Evolutionary conservation across 2,797 vertebrate species (phyloP).

Genomic region (Anguilla obscura): DNA sequence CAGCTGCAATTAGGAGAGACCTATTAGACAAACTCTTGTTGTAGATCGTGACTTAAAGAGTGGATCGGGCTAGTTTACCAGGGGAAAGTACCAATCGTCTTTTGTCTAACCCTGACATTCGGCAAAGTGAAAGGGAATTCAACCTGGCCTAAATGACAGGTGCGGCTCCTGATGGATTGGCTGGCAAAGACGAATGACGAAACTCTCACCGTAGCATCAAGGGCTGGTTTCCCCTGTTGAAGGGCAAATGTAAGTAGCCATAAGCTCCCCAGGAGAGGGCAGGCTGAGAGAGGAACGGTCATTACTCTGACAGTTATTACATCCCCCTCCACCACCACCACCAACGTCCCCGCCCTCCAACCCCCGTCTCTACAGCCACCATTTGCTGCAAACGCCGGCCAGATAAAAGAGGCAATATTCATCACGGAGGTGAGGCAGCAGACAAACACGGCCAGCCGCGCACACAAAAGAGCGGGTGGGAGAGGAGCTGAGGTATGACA

Average conservation of each 20-base stretch:
- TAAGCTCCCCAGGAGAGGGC: slow-evolving; percentile 42
- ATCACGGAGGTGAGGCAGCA: slow-evolving; percentile 24
- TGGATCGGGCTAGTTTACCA: background rate
- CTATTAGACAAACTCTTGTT: background rate
- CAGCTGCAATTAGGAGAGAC: background rate
- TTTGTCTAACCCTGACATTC: background rate
- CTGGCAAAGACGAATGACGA: slow-evolving; percentile 34
- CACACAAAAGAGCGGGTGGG: background rate
- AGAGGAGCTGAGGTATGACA: slow-evolving; percentile 1
- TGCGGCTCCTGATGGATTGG: background rate
- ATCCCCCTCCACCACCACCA: background rate
- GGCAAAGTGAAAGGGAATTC: background rate
- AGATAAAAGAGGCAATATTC: background rate
- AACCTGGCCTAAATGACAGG: background rate
- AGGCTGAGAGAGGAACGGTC: slow-evolving; percentile 54
- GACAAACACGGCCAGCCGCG: slow-evolving; percentile 3
- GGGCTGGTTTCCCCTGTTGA: slow-evolving; percentile 43
- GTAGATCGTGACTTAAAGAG: background rate
- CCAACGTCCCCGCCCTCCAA: background rate
- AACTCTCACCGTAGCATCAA: slow-evolving; percentile 29
- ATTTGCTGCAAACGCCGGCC: slow-evolving; percentile 15
- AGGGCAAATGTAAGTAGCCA: slow-evolving; percentile 45
- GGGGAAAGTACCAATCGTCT: background rate
- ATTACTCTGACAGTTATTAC: slow-evolving; percentile 40
- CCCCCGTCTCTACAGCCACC: slow-evolving; percentile 8